A percentile compares a stretch with the other conserved stretches of the same genome.
Conservation (phyloP, 1,140 invertebrate genomes). For the Drosophila pseudoananassae region DNA sequence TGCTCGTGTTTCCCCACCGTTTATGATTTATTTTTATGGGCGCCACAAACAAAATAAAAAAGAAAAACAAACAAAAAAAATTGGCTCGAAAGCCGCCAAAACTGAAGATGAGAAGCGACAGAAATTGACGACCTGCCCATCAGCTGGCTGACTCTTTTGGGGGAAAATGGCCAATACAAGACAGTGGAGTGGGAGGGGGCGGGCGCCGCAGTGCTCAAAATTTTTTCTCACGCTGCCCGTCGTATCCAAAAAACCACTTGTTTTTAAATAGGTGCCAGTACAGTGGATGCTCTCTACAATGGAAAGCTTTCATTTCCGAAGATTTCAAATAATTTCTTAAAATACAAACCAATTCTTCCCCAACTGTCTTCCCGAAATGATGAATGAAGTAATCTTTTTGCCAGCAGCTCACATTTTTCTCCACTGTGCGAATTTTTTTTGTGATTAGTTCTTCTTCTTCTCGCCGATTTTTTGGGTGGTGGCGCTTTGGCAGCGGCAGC, state of each 20-base stretch:
- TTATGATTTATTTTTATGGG: slow-evolving; percentile 64
- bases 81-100: slow-evolving; percentile 39
- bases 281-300: slow-evolving; percentile 2
- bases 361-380: slow-evolving; percentile 28
- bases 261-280: slow-evolving; percentile 42
- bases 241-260: slow-evolving; percentile 61
- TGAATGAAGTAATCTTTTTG: slow-evolving; percentile 66
- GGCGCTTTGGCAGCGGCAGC: slow-evolving; percentile 39
- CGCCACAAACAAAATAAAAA: slow-evolving; percentile 47
- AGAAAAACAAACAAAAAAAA: slow-evolving; percentile 22
- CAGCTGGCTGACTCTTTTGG: slow-evolving; percentile 27
- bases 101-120: slow-evolving; percentile 17
- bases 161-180: slow-evolving; percentile 11
- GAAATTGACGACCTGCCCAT: slow-evolving; percentile 22
- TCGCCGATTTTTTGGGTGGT: slow-evolving; percentile 64
- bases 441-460: slow-evolving; percentile 39
- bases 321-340: slow-evolving; percentile 1
- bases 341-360: slow-evolving; percentile 5
- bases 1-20: slow-evolving; percentile 4
- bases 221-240: slow-evolving; percentile 58
- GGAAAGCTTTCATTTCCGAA: too few species aligned
- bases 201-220: slow-evolving; percentile 37
- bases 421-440: slow-evolving; percentile 67
- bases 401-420: slow-evolving; percentile 38
- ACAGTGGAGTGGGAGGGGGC: slow-evolving; percentile 15